Conservation (phyloP, 2,113 vertebrate genomes). For the Oncorhynchus clarkii region DNA sequence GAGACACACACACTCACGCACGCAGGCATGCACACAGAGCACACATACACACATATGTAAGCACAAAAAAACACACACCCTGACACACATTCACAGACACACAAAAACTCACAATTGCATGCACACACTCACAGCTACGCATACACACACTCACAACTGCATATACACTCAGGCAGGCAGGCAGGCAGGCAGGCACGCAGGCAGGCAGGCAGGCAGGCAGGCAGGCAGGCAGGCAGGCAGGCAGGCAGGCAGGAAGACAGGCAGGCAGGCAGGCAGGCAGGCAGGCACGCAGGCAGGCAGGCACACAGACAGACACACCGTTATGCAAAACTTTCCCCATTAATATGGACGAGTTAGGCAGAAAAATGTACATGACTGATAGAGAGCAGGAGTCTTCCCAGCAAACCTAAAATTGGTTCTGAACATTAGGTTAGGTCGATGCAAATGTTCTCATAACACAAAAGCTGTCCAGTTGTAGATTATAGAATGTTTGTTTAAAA, state of each 20-base stretch:
- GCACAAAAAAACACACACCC: background rate
- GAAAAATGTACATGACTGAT: slow-evolving; percentile 37
- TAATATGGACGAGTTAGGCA: slow-evolving; percentile 31
- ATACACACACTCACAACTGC: too few relatives aligned
- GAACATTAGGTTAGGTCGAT: too few relatives aligned
- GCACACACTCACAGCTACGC: background rate
- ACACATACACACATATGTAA: background rate
- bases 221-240: too few relatives aligned
- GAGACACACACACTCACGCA: slow-evolving; percentile 9
- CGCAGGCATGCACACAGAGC: background rate
- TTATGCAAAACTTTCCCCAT: slow-evolving; percentile 20
- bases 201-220: background rate
- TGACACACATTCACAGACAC: background rate
- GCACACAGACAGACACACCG: background rate
- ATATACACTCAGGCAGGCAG: background rate
- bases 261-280: background rate
- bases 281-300: background rate
- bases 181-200: background rate
- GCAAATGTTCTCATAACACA: too few relatives aligned
- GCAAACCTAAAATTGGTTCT: background rate
- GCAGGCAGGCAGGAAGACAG: background rate
- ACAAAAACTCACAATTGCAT: background rate
- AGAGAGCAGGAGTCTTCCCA: slow-evolving; percentile 8
- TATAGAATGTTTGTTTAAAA: too few relatives aligned
- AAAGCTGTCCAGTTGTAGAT: too few relatives aligned